Percentiles rank a stretch among this genome's conserved stretches.
phyloP scores from a whole-genome alignment of 2,888 invertebrate genomes.

The Athalia circularis region DNA sequence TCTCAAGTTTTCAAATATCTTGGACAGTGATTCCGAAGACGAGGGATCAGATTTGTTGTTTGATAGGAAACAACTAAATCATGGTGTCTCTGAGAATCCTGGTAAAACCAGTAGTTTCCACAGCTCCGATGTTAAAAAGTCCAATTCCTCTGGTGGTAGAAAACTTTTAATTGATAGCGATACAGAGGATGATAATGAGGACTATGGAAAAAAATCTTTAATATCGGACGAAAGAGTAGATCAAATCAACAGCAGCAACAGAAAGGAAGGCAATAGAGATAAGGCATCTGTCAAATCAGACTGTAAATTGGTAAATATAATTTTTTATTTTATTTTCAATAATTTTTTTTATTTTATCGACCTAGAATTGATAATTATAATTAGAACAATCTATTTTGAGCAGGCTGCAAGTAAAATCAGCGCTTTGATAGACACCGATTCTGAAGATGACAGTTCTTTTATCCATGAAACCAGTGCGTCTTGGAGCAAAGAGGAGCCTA shows the following conservation, averaged over 20 bases:
- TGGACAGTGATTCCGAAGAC: slow-evolving; percentile 63
- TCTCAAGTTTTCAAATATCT: slow-evolving; percentile 4
- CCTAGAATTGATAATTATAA: not conserved
- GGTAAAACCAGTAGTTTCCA: not conserved
- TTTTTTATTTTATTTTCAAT: not conserved
- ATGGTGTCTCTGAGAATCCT: not conserved
- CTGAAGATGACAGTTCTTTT: slow-evolving; percentile 53
- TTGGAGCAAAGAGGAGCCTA: slow-evolving; percentile 1
- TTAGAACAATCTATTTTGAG: slow-evolving; percentile 31
- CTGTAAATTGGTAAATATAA: not conserved
- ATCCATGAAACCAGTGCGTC: slow-evolving; percentile 4
- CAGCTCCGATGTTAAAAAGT: not conserved
- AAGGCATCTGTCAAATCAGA: too few species aligned
- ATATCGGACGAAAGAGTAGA: too few species aligned
- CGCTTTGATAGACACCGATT: slow-evolving; percentile 59
- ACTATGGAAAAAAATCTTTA: not conserved
- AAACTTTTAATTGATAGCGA: not conserved
- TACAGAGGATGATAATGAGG: slow-evolving; percentile 30
- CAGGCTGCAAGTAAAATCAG: slow-evolving; percentile 55
- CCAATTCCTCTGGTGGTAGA: not conserved
- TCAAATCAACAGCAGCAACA: too few species aligned
- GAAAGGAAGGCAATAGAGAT: not conserved
- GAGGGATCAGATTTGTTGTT: slow-evolving; percentile 44
- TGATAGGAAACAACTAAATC: not conserved
- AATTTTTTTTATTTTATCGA: not conserved